These are phyloP conservation scores for Rhinopomastus cyanomelas DNA, from an alignment of 2,113 vertebrate genomes.

Conservation along the genomic window DNA sequence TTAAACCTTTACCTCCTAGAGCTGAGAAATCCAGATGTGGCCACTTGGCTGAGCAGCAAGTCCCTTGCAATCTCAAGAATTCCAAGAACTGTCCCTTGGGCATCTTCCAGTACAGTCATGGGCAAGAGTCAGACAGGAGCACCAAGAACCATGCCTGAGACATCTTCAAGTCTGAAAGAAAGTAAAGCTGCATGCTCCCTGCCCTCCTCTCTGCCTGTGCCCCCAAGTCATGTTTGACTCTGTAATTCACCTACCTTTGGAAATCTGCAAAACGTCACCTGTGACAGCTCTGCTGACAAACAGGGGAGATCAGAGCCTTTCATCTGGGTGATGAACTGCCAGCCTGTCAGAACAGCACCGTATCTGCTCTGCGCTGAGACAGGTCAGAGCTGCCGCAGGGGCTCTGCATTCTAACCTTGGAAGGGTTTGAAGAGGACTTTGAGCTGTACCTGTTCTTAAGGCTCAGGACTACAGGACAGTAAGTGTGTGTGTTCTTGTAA, in stretches of 20 bases:
- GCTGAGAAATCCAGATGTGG: background rate
- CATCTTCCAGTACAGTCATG: background rate
- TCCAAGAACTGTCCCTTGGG: slow-evolving; percentile 15
- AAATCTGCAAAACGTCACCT: slow-evolving; percentile 61
- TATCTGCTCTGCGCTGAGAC: slow-evolving; percentile 9
- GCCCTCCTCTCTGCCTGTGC: slow-evolving; percentile 21
- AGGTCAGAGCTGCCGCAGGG: slow-evolving; percentile 27
- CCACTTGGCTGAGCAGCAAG: background rate
- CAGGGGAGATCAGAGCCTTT: slow-evolving; percentile 41
- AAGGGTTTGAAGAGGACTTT: background rate
- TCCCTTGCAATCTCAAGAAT: background rate
- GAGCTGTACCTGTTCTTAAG: background rate
- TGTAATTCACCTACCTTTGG: slow-evolving; percentile 52
- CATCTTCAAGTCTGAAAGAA: slow-evolving; percentile 1
- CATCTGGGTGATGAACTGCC: slow-evolving; percentile 60
- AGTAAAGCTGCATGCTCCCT: background rate
- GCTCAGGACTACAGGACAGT: background rate
- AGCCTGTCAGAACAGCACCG: slow-evolving; percentile 24
- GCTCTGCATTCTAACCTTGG: slow-evolving; percentile 37
- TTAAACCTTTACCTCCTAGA: background rate
- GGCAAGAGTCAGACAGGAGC: background rate
- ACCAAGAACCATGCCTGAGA: background rate
- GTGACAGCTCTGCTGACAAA: slow-evolving; percentile 58
- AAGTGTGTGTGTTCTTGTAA: background rate
- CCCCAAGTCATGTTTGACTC: slow-evolving; percentile 40